These are phyloP conservation scores for Phallusia fumigata DNA, from an alignment of 23 tunicate species.

Conservation along the genomic window DNA sequence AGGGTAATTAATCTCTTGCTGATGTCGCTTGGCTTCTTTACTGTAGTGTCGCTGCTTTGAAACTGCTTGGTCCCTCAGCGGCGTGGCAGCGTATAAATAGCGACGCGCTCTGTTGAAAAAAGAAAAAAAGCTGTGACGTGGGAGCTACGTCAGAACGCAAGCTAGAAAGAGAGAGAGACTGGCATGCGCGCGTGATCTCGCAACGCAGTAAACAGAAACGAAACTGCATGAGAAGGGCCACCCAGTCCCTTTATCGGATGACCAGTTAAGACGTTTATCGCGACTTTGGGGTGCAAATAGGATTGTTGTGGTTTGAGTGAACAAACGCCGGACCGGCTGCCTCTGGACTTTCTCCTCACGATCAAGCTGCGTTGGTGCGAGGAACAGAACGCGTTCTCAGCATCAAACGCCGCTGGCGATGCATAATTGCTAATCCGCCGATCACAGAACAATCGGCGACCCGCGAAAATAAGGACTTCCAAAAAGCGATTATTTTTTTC, in stretches of 20 bases:
- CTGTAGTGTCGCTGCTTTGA: not conserved
- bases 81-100: not conserved
- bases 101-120: slow-evolving; percentile 13
- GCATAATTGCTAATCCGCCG: not conserved
- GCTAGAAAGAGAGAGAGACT: not conserved
- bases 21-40: not conserved
- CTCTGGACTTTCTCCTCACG: not conserved
- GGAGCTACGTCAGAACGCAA: not conserved
- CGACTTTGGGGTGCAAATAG: not conserved
- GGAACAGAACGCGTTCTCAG: not conserved
- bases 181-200: not conserved
- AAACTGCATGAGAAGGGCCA: slow-evolving; percentile 3
- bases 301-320: not conserved
- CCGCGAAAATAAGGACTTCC: not conserved
- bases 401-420: slow-evolving; percentile 9
- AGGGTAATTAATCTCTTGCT: not conserved
- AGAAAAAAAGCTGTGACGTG: slow-evolving; percentile 32
- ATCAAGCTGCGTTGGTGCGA: not conserved
- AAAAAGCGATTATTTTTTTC: not conserved
- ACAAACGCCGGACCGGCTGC: not conserved
- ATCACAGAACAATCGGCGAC: not conserved
- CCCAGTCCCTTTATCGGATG: not conserved
- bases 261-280: not conserved
- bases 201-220: not conserved
- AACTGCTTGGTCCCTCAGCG: not conserved